Base-by-base conservation (phyloP, 2,797 vertebrate species). In the Lerista edwardsae region DNA sequence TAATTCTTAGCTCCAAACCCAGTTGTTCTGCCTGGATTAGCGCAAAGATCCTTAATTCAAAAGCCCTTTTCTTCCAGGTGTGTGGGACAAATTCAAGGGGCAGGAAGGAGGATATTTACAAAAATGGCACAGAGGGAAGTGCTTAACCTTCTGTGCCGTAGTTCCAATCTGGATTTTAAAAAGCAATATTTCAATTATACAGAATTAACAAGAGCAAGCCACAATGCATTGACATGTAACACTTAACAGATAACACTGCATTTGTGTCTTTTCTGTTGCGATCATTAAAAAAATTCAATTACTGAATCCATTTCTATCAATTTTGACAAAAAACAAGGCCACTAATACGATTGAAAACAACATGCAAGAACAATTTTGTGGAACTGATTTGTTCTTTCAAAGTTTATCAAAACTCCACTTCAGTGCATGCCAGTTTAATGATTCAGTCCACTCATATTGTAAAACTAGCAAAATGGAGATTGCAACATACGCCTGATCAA, bases 401-500 rank as follows among this genome's bases (percentile, higher is more conserved):
- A 17, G 19, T 79, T 61, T 36, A 25, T 10, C 59, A n/a, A n/a
- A n/a, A n/a, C 78, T 29, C 23, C 57, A 82, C 76, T n/a, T 69
- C 29, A 64, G 1, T n/a, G 41, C n/a, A 76, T 74, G 8, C 21
- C 6, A 10, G 79, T 73, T 75, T 80, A 31, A 62, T 9, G 76
- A 67, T 73, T 86, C 84, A 82, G 36, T 36, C 34, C 62, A 71
- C 74, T 73, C 2, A 41, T 17, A 5, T 59, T 59, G 31, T 31
- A 71, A 51, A 87, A 77, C 11, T 64, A 86, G 51, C 39, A 69
- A 10, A 61, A 17, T 0, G 4, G 1, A 61, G 57, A 67, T 81
- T n/a, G 34, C 6, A 78, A 94, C 97, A 82, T 93, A 99, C 99
- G 97, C 98, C 92, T 98, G 97, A 91, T 99, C 98, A 55, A 97